Evolutionary conservation across 2,888 invertebrate genomes (phyloP), one percentile per base, ranked within the genome.

Genomic region (Plusia festucae): DNA sequence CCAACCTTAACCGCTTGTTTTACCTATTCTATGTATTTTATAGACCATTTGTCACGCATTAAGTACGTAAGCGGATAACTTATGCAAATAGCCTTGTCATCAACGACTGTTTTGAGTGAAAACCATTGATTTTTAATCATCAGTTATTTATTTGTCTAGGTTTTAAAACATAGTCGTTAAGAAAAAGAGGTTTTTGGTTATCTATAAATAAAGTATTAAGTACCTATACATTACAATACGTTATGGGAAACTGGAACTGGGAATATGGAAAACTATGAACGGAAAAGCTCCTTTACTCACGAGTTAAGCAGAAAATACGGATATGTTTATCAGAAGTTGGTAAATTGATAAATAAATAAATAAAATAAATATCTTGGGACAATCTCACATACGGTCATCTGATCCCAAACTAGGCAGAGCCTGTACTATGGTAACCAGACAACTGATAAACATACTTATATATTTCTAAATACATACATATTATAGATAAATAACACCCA

Each of bases 61-160:
- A 81, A 72, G 71, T 78, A 72, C 67, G 32, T 70, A 78, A 80
- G 74, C 68, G 70, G 70, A 74, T 68, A 71, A 62, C 34, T 62
- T 81, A 80, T 81, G 82, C 61, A 71, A 81, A 82, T 80, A 64
- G 13, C 22, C 34, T 30, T 27, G 60, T 60, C 53, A 63, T 40
- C 24, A 53, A 55, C 63, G 51, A 73, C 56, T 66, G 40, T 65
- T 60, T 44, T 24, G 27, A 60, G 46, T 56, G 27, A 56, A 55
- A 56, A 51, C 49, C 44, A 56, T 75, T 11, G 51, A 22, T 65
- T 59, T 65, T 51, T 53, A 73, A 65, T 79, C 65, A 70, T 44
- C n/a, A 18, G 16, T 7, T 59, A 57, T 57, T 58, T 32, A 49
- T 18, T 20, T 20, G 2, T 7, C 13, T 9, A 15, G 20, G 13